Percentiles rank a stretch among this genome's conserved stretches.
These are phyloP conservation scores for Morinoia aosen DNA, from an alignment of 2,888 invertebrate species.

Conservation along the genomic window DNA sequence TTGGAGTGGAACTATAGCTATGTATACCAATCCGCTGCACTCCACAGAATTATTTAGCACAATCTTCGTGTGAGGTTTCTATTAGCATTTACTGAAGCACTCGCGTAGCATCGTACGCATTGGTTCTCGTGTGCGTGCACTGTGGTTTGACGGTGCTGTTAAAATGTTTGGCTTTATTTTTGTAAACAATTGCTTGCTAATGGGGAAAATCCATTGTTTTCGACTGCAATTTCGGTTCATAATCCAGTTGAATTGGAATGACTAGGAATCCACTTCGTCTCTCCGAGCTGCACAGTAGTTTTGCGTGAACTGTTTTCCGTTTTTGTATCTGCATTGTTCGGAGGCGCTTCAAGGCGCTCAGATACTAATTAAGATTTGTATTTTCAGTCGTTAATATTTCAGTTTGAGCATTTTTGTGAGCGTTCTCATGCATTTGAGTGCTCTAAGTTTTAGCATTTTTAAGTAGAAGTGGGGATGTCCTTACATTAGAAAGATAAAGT, in stretches of 20 bases:
- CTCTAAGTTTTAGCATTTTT: background rate
- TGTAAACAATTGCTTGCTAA: background rate
- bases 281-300: background rate
- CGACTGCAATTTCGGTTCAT: background rate
- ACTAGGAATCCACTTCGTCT: background rate
- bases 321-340: background rate
- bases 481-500: background rate
- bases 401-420: conserved; percentile 1
- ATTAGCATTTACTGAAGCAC: background rate
- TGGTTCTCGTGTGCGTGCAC: background rate
- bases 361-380: background rate
- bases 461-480: background rate
- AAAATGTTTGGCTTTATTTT: background rate
- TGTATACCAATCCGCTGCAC: background rate
- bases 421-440: background rate
- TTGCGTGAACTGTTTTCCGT: background rate
- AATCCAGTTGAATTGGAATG: background rate
- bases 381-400: conserved; percentile 1
- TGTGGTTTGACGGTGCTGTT: background rate
- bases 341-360: background rate
- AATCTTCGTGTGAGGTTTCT: conserved; percentile 12
- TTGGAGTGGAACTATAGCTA: background rate
- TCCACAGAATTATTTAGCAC: background rate
- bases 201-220: background rate
- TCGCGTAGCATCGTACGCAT: background rate